A percentile compares a stretch with the other conserved stretches of the same genome.
These are phyloP conservation scores for Luidia sarsii DNA, from an alignment of 53 echinoderm and acorn worm species.

Conservation along the genomic window DNA sequence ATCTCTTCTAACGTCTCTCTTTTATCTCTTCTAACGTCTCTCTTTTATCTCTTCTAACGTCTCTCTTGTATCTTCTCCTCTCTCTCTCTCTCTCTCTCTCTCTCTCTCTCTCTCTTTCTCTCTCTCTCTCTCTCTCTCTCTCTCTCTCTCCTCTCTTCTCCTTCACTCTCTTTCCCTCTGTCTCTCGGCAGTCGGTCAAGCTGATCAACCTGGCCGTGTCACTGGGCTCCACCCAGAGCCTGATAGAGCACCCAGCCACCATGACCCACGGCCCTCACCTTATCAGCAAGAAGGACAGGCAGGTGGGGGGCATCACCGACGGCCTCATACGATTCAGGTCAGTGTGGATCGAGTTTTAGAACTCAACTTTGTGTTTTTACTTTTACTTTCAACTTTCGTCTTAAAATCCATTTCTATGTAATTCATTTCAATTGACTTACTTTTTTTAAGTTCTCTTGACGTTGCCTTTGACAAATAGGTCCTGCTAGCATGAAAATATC, in stretches of 20 bases:
- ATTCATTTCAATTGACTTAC: no score
- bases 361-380: no score
- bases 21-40: background rate
- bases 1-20: conserved; percentile 16
- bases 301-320: conserved; percentile 79
- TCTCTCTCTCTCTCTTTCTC: conserved; percentile 7
- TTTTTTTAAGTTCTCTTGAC: no score
- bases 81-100: conserved; percentile 49
- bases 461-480: no score
- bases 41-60: background rate
- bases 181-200: conserved; percentile 74
- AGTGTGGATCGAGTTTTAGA: no score
- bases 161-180: no score
- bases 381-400: no score
- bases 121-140: background rate
- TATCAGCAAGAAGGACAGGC: conserved; percentile 75
- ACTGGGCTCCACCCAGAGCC: conserved; percentile 79
- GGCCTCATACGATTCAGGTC: conserved; percentile 83
- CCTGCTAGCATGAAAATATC: no score
- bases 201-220: conserved; percentile 87
- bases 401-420: no score
- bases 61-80: no score
- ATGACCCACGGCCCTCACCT: conserved; percentile 90
- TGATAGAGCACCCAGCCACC: conserved; percentile 90
- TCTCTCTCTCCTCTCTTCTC: background rate